These are phyloP conservation scores for Empidonax traillii DNA, from an alignment of 2,113 vertebrate genomes.

Conservation along the genomic window DNA sequence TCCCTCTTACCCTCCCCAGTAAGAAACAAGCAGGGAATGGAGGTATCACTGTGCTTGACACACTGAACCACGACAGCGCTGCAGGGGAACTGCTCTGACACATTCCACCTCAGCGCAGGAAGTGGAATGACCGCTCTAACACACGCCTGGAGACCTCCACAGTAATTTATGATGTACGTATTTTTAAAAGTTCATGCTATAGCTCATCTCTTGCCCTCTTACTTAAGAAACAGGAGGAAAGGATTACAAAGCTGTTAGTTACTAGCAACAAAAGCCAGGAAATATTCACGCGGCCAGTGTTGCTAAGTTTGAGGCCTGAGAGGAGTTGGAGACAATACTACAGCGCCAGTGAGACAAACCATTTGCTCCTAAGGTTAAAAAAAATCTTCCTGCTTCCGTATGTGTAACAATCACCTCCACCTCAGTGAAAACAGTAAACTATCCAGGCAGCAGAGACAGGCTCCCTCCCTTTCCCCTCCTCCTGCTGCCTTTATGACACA, in stretches of 20 bases:
- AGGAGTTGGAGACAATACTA: neutral
- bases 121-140: neutral
- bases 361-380: neutral
- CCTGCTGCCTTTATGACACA: neutral
- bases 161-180: neutral
- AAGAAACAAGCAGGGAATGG: neutral
- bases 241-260: neutral
- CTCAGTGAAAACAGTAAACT: neutral
- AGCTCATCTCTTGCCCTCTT: neutral
- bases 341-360: neutral
- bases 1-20: neutral
- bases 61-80: neutral
- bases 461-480: neutral
- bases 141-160: neutral
- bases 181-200: neutral
- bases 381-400: neutral
- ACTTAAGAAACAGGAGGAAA: neutral
- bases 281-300: neutral
- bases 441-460: neutral
- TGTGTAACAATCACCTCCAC: neutral
- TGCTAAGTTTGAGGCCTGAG: neutral
- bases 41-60: neutral
- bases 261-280: neutral
- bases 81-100: neutral
- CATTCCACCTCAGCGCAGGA: accelerated